Percentiles rank a stretch among this genome's conserved stretches.
phyloP scores from a whole-genome alignment of 2,113 vertebrate species.

The Oryctolagus cuniculus region mOryCun1.1 NC_091436.1:106331001-106331500 shows the following conservation, averaged over 20 bases:
- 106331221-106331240: background rate
- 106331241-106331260: background rate
- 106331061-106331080: background rate
- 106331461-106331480: no score
- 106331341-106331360: no score
- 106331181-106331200: background rate
- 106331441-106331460: no score
- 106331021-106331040: background rate
- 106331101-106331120: background rate
- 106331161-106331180: background rate
- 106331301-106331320: no score
- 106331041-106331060: background rate
- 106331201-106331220: background rate
- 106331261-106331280: background rate
- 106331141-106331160: background rate
- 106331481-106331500: no score
- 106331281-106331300: no score
- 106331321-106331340: no score
- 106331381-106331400: no score
- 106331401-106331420: no score
- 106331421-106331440: no score
- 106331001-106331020: background rate
- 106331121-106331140: background rate
- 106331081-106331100: background rate
- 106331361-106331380: no score